These are phyloP conservation scores for Condylostylus longicornis DNA, from an alignment of 1,140 invertebrate genomes.

Conservation along the genomic window DNA sequence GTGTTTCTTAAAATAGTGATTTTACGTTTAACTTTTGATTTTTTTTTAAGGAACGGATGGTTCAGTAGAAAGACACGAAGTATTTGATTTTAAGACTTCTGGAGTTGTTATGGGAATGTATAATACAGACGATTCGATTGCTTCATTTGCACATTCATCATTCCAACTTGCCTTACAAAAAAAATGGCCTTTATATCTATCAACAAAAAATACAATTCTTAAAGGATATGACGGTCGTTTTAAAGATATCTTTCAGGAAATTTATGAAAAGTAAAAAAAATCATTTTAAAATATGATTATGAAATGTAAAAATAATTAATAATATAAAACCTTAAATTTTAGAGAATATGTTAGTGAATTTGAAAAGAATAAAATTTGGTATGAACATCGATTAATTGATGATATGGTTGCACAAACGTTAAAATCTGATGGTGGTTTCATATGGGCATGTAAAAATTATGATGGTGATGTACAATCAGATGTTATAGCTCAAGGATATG, in stretches of 20 bases:
- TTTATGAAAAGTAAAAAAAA: constrained; percentile 54
- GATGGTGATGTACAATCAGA: constrained; percentile 86
- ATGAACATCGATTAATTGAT: constrained; percentile 84
- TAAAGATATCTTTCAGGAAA: constrained; percentile 85
- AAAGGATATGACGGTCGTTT: constrained; percentile 84
- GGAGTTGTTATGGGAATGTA: constrained; percentile 79
- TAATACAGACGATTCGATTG: constrained; percentile 76
- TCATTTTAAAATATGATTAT: too few species aligned
- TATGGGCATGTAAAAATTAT: constrained; percentile 88
- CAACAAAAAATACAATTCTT: constrained; percentile 84
- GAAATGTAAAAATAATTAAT: constrained; percentile 3
- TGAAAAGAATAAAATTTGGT: constrained; percentile 68
- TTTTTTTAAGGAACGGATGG: constrained; percentile 42
- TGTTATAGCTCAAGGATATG: constrained; percentile 70
- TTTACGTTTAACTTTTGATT: constrained; percentile 48
- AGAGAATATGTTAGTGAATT: constrained; percentile 64
- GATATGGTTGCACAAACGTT: constrained; percentile 84
- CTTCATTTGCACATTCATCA: constrained; percentile 68
- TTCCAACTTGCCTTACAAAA: constrained; percentile 71
- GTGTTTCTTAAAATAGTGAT: not conserved
- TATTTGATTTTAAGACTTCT: constrained; percentile 58
- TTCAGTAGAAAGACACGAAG: constrained; percentile 35
- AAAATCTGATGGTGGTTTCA: constrained; percentile 75
- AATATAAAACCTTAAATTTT: constrained; percentile 8
- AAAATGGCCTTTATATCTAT: constrained; percentile 70